These are phyloP conservation scores for Clarias laeviceps DNA, from an alignment of 2,797 vertebrate species.

Conservation along the genomic window DNA sequence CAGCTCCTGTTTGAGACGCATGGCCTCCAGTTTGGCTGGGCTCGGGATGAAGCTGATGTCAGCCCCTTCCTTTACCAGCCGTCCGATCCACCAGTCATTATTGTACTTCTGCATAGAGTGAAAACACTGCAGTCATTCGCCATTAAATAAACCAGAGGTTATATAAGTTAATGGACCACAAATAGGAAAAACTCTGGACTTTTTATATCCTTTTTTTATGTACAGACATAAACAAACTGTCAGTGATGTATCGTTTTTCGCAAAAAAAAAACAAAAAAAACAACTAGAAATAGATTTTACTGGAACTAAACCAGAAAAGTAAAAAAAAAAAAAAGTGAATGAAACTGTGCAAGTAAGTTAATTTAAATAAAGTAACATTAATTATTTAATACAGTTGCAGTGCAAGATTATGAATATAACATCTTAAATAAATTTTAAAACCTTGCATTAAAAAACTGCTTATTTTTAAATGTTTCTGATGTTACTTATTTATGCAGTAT, in stretches of 20 bases:
- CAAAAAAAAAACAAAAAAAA: background rate
- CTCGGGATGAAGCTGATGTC: conserved; percentile 97
- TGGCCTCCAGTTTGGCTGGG: conserved; percentile 92
- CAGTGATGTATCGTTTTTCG: too few relatives aligned
- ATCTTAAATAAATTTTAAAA: background rate
- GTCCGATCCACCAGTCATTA: conserved; percentile 98
- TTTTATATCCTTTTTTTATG: background rate
- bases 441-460: background rate
- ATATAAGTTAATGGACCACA: background rate
- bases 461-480: background rate
- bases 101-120: conserved; percentile 84
- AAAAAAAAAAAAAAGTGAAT: background rate
- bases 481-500: background rate
- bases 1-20: conserved; percentile 93
- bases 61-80: conserved; percentile 94
- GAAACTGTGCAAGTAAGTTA: background rate
- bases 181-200: background rate
- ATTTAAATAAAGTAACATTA: background rate
- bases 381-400: background rate
- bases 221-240: background rate
- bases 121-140: conserved; percentile 6
- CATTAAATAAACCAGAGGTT: background rate
- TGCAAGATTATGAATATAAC: background rate
- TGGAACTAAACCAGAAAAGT: background rate
- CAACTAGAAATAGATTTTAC: background rate